Percentiles rank a stretch among this genome's conserved stretches.
Conservation (phyloP, 2,797 vertebrate species). For the Hydrocynus forskahlii region DNA sequence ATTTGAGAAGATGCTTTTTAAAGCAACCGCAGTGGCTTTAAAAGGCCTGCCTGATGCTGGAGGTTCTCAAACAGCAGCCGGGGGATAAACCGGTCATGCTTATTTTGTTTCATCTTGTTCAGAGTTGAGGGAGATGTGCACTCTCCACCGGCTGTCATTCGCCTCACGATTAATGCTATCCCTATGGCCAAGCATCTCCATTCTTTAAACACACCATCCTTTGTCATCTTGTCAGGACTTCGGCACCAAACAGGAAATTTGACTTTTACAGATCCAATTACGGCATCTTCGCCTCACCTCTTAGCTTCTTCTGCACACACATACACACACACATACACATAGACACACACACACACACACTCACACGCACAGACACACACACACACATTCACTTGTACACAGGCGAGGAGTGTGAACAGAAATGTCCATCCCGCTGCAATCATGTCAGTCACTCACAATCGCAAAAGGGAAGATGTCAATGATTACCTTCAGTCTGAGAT, state of each 20-base stretch:
- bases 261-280: constrained; percentile 75
- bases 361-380: neutral
- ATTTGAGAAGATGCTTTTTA: neutral
- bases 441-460: constrained; percentile 51
- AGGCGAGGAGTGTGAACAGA: constrained; percentile 54
- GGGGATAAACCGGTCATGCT: constrained; percentile 25
- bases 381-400: neutral
- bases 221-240: constrained; percentile 68
- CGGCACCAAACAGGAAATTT: constrained; percentile 71
- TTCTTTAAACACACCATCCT: constrained; percentile 65
- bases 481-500: constrained; percentile 60
- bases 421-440: constrained; percentile 40
- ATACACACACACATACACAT: constrained; percentile 22
- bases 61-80: neutral
- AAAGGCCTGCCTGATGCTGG: constrained; percentile 16
- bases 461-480: constrained; percentile 50
- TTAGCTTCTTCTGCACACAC: constrained; percentile 28
- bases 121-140: constrained; percentile 48
- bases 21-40: neutral
- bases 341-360: constrained; percentile 5
- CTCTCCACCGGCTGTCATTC: constrained; percentile 57
- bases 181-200: constrained; percentile 64
- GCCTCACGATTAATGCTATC: constrained; percentile 63
- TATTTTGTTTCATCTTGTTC: constrained; percentile 52
- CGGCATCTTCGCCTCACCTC: constrained; percentile 61